A percentile compares a stretch with the other conserved stretches of the same genome.
Conservation (phyloP, 2,888 invertebrate genomes). For the Biston betularia region DNA sequence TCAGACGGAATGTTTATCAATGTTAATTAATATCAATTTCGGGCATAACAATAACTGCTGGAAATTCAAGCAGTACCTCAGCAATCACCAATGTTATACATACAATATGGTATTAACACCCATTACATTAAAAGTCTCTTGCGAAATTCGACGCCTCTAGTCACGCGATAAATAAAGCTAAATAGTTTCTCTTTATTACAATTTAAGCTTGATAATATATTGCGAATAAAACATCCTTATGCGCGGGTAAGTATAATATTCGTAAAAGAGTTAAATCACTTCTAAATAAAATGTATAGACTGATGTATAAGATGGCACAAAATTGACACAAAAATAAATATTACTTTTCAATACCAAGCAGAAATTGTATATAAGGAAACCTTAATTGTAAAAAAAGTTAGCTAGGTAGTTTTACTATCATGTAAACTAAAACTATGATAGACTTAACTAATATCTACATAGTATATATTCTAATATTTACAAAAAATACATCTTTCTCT, state of each 20-base stretch:
- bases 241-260: neutral
- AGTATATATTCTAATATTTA: slow-evolving; percentile 27
- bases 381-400: slow-evolving; percentile 5
- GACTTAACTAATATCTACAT: slow-evolving; percentile 23
- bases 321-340: slow-evolving; percentile 3
- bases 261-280: neutral
- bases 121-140: neutral
- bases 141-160: slow-evolving; percentile 5
- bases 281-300: neutral
- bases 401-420: neutral
- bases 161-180: slow-evolving; percentile 14
- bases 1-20: slow-evolving; percentile 24
- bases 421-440: neutral
- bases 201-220: slow-evolving; percentile 15
- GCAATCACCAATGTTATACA: neutral
- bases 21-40: neutral
- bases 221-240: slow-evolving; percentile 1
- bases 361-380: slow-evolving; percentile 14
- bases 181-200: slow-evolving; percentile 1
- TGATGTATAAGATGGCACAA: slow-evolving; percentile 15
- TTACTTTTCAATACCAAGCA: slow-evolving; percentile 2
- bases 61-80: slow-evolving; percentile 2
- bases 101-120: neutral
- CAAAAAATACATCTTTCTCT: slow-evolving; percentile 31
- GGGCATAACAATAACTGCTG: neutral